Evolutionary conservation across 1,140 invertebrate genomes (phyloP).

Genomic region (Macrobrachium nipponense): DNA sequence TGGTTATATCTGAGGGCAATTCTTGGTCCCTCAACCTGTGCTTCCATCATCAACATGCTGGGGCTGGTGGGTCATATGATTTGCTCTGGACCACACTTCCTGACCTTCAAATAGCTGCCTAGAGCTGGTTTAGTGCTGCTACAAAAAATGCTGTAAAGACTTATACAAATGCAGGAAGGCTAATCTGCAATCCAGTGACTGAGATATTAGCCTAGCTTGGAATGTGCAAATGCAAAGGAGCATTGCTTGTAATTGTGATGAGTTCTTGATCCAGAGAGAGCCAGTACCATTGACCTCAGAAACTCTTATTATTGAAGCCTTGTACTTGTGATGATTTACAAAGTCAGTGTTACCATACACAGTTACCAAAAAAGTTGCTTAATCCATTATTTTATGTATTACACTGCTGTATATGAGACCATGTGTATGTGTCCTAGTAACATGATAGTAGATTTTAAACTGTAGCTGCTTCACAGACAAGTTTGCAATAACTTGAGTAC

Average conservation of each 20-base stretch:
- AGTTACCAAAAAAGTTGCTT: background rate
- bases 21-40: background rate
- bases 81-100: conserved; percentile 23
- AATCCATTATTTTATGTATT: background rate
- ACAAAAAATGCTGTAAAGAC: conserved; percentile 29
- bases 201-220: background rate
- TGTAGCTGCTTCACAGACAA: background rate
- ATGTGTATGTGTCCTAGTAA: background rate
- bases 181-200: background rate
- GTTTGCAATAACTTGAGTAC: background rate
- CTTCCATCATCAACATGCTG: conserved; percentile 23
- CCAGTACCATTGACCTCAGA: background rate
- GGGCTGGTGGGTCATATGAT: conserved; percentile 14
- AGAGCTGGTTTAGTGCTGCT: conserved; percentile 22
- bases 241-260: background rate
- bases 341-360: background rate
- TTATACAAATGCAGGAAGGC: conserved; percentile 27
- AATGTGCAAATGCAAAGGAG: too few species aligned
- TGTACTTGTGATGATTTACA: background rate
- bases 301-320: background rate
- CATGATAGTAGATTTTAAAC: background rate
- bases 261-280: background rate
- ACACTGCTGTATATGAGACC: background rate
- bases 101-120: conserved; percentile 4
- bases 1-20: conserved; percentile 4